phyloP scores from a whole-genome alignment of 2,888 invertebrate species.

The Ectemnius lituratus region DNA sequence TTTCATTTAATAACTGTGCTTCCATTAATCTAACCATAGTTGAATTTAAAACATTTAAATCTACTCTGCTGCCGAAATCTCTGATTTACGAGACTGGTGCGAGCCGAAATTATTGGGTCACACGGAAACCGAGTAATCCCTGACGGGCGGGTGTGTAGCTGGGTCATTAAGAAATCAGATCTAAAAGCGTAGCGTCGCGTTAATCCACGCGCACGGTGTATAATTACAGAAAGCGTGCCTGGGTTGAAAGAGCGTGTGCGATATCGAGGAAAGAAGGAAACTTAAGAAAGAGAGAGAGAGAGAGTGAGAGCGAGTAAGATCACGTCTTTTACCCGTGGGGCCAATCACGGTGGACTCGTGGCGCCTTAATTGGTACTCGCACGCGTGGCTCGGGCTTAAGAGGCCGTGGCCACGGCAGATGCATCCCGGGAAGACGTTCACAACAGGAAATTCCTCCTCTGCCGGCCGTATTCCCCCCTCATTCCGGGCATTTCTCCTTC shows the following conservation, averaged over 20 bases:
- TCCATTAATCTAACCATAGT: too few species aligned
- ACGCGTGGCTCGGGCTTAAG: constrained; percentile 64
- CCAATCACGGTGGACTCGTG: constrained; percentile 59
- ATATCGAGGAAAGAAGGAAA: not conserved
- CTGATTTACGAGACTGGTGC: too few species aligned
- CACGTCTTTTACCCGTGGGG: constrained; percentile 45
- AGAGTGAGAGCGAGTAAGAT: not conserved
- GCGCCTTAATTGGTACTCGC: constrained; percentile 63
- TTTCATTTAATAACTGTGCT: too few species aligned
- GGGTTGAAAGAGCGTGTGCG: constrained; percentile 23
- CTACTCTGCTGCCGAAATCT: too few species aligned
- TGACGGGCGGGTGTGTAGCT: too few species aligned
- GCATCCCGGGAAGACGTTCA: constrained; percentile 72
- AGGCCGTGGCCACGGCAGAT: constrained; percentile 68
- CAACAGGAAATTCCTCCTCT: constrained; percentile 75
- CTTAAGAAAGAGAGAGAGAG: constrained; percentile 9
- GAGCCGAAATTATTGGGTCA: too few species aligned
- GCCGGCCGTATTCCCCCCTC: constrained; percentile 33
- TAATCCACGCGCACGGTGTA: constrained; percentile 32
- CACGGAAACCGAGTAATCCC: too few species aligned
- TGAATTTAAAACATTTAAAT: too few species aligned
- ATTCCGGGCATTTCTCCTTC: constrained; percentile 42
- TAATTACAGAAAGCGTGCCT: constrained; percentile 39
- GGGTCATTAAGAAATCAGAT: constrained; percentile 20
- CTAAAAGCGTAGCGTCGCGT: constrained; percentile 17